Percentiles rank a stretch among this genome's conserved stretches.
Conservation (phyloP, 1,140 invertebrate species). For the Trichonephila clavata region DNA sequence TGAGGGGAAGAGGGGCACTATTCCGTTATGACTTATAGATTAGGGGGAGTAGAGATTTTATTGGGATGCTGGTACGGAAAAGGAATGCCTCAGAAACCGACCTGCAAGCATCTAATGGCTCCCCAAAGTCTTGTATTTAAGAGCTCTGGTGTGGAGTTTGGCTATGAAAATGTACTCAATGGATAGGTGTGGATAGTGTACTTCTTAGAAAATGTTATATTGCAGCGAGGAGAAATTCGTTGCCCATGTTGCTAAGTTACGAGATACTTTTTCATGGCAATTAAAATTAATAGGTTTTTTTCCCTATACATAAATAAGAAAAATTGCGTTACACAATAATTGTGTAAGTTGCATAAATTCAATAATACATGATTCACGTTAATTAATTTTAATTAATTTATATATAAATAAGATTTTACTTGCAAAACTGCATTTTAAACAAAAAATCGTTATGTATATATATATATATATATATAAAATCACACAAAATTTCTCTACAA, state of each 20-base stretch:
- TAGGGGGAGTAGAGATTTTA: slow-evolving; percentile 14
- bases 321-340: too few species aligned
- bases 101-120: not conserved
- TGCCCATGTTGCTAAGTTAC: not conserved
- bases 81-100: not conserved
- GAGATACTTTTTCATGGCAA: too few species aligned
- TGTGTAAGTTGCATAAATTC: too few species aligned
- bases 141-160: not conserved
- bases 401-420: too few species aligned
- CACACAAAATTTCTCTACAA: too few species aligned
- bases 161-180: not conserved
- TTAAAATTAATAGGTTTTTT: too few species aligned
- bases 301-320: too few species aligned
- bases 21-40: slow-evolving; percentile 59
- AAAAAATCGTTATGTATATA: too few species aligned
- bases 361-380: too few species aligned
- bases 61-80: not conserved
- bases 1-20: not conserved
- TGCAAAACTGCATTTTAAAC: too few species aligned
- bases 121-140: slow-evolving; percentile 16
- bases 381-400: too few species aligned
- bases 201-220: not conserved
- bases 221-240: not conserved
- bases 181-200: not conserved
- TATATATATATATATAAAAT: too few species aligned